phyloP scores from a whole-genome alignment of 2,888 invertebrate genomes.

The Vanessa cardui region DNA sequence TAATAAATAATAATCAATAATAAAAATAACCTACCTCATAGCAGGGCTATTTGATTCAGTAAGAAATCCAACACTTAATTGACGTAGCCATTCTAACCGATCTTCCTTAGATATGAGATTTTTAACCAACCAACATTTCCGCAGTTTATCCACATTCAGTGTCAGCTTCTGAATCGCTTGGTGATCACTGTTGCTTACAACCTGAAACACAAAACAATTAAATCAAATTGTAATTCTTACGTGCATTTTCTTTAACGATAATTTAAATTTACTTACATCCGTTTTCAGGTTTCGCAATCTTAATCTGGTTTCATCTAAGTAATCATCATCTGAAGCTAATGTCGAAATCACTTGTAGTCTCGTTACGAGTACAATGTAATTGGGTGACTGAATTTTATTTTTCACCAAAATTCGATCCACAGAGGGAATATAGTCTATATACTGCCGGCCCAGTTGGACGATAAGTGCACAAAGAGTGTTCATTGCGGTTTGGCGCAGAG shows the following conservation, averaged over 20 bases:
- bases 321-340: constrained; percentile 89
- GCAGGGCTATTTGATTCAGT: constrained; percentile 98
- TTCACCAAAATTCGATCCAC: constrained; percentile 92
- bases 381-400: constrained; percentile 89
- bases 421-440: constrained; percentile 95
- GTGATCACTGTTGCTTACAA: constrained; percentile 64
- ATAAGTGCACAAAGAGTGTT: constrained; percentile 94
- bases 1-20: too few relatives aligned
- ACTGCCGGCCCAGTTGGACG: constrained; percentile 94
- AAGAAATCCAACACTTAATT: constrained; percentile 94
- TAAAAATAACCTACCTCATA: constrained; percentile 76
- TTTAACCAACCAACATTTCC: constrained; percentile 93
- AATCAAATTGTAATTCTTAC: not conserved
- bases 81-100: constrained; percentile 98
- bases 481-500: constrained; percentile 91
- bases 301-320: constrained; percentile 85
- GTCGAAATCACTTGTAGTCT: constrained; percentile 89
- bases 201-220: constrained; percentile 48
- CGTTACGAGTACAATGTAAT: constrained; percentile 91
- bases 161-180: constrained; percentile 90
- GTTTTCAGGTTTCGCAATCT: constrained; percentile 87
- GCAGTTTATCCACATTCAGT: constrained; percentile 90
- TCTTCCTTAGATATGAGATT: constrained; percentile 97
- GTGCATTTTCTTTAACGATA: not conserved
- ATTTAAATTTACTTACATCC: constrained; percentile 76